Evolutionary conservation across 2,113 vertebrate species (phyloP), one percentile per base, ranked within the genome.

Genomic region (Dinomys branickii): DNA sequence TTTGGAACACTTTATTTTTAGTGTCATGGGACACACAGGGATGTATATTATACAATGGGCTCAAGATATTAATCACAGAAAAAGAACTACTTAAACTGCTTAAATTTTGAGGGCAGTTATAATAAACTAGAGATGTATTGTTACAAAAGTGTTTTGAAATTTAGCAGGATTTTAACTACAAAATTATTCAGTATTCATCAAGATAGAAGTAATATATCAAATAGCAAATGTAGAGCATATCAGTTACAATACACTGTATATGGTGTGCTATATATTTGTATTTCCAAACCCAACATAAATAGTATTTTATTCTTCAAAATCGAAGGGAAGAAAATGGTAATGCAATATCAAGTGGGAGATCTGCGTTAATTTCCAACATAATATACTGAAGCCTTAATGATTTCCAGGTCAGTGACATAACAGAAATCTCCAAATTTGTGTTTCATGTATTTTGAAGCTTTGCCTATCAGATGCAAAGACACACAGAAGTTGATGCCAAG

Each of bases 21-120:
- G 0, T 12, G 2, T 2, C 0, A 0, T 30, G 19, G 10, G 16
- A 28, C 2, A 63, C 1, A 61, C 22, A 20, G 3, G 0, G 1
- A 24, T 75, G 7, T 17, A 71, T 2, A 71, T 1, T 0, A 65
- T 85, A 73, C 17, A 41, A 30, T 44, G 24, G 10, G 1, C 13
- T 10, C 33, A 65, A 78, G 6, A 16, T 47, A 59, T 54, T 28
- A 50, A 19, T 20, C 30, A 67, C 30, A 86, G 30, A 44, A 91
- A 85, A 69, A 16, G 19, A 50, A 33, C 4, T 47, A 13, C 59
- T 3, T 26, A 50, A 82, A 78, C 4, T 30, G 0, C 2, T 95
- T 2, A 73, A 0, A 38, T 38, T 67, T 5, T 38, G 30, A 7
- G 1, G 33, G 11, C 0, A 92, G 9, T 41, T 84, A 75, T 67